Conservation (phyloP, 2,888 invertebrate genomes). For the Lacanobia oleracea region DNA sequence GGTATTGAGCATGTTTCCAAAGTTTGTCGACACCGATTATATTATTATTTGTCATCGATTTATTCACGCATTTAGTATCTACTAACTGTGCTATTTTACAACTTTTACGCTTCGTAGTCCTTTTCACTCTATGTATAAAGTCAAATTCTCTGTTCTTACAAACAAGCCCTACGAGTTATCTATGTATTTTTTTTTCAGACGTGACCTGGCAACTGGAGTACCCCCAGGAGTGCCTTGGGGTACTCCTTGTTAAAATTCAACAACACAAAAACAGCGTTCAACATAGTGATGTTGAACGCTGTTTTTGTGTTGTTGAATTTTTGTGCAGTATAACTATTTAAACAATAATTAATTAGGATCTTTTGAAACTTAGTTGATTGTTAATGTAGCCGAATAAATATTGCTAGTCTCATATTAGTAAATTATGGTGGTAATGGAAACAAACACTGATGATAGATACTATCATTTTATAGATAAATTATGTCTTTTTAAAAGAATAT, state of each 20-base stretch:
- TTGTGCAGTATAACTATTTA: too few species aligned
- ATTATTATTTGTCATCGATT: background rate
- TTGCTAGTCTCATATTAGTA: background rate
- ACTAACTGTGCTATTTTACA: too few species aligned
- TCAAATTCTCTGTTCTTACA: too few species aligned
- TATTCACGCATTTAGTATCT: background rate
- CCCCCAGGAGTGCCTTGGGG: too few species aligned
- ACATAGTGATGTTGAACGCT: background rate
- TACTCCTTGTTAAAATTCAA: too few species aligned
- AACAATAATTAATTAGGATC: too few species aligned
- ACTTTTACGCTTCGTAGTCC: too few species aligned
- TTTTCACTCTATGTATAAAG: too few species aligned
- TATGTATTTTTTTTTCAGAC: background rate
- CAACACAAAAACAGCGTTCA: too few species aligned
- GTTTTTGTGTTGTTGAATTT: too few species aligned
- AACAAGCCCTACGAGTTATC: too few species aligned
- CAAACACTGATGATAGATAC: background rate
- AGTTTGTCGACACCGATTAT: background rate
- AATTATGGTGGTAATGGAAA: background rate
- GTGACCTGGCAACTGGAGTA: background rate
- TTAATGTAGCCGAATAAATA: background rate
- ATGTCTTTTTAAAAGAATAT: slow-evolving; percentile 1
- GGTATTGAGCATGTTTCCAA: background rate
- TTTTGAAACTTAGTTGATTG: background rate
- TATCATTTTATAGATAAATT: slow-evolving; percentile 9